Percentiles rank a stretch among this genome's conserved stretches.
Conservation (phyloP, 2,113 vertebrate species). For the Tetraodon nigroviridis region DNA sequence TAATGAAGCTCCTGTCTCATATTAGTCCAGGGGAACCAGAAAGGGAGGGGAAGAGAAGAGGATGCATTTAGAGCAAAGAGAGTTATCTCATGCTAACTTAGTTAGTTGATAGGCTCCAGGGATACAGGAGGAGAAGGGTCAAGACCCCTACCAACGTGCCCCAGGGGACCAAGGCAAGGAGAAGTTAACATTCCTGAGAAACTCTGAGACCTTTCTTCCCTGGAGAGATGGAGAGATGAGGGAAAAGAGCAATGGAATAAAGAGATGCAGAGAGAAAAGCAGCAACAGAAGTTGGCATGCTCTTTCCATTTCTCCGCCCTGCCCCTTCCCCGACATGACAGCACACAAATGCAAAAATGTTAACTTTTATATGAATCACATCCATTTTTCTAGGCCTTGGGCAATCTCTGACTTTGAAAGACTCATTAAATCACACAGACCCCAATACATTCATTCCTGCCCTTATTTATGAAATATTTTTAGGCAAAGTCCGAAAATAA, state of each 20-base stretch:
- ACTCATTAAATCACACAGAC: conserved; percentile 54
- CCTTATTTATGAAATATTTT: conserved; percentile 70
- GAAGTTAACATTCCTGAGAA: conserved; percentile 79
- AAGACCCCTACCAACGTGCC: conserved; percentile 72
- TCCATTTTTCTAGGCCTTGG: conserved; percentile 23
- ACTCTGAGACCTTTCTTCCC: conserved; percentile 69
- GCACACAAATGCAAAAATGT: conserved; percentile 25
- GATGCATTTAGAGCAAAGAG: conserved; percentile 59
- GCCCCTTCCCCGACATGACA: conserved; percentile 18
- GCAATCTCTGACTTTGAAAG: conserved; percentile 33
- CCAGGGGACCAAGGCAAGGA: conserved; percentile 66
- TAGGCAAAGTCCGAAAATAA: conserved; percentile 67
- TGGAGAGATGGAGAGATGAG: conserved; percentile 55
- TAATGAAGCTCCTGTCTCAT: conserved; percentile 61
- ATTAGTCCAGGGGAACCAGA: conserved; percentile 58
- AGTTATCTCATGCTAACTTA: conserved; percentile 85
- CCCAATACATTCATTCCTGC: conserved; percentile 55
- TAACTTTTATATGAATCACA: conserved; percentile 6
- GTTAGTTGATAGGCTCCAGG: conserved; percentile 79
- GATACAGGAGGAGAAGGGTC: conserved; percentile 67
- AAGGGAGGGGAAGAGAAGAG: conserved; percentile 47
- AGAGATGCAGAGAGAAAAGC: conserved; percentile 35
- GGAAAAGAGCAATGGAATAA: conserved; percentile 42
- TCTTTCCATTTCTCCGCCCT: conserved; percentile 49
- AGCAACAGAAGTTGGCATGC: conserved; percentile 41